Evolutionary conservation across 2,113 vertebrate species (phyloP), one percentile per base, ranked within the genome.

Genomic region (Piprites chloris): DNA sequence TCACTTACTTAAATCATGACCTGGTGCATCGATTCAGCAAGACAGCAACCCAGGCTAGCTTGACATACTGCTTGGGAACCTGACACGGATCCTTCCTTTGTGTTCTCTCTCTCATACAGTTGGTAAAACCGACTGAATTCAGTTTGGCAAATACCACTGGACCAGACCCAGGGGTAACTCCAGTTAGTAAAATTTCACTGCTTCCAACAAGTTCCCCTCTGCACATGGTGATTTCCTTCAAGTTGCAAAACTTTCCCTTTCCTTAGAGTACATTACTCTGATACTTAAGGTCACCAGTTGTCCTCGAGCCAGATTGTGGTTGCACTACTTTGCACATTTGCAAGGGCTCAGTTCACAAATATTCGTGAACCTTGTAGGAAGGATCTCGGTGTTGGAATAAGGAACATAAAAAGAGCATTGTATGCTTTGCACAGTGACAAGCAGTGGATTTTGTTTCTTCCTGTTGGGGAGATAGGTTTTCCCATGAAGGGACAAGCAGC

Each of bases 1-100:
- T 90, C 67, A 44, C 5, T 87, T 69, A 71, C 79, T 90, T 88
- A 86, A 92, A 67, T 94, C 55, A 55, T 63, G 58, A 77, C 63
- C 41, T 3, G 0, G 24, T 75, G 41, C 52, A 63, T 61, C 4
- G 14, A 78, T 94, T 88, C 68, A 84, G 83, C 68, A 35, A 58
- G 72, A 75, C 14, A 53, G 52, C 65, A 84, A 42, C 21, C 20
- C 35, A 65, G 72, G 13, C 39, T 37, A 32, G 50, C 30, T 85
- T 68, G 90, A 56, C 73, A 75, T 84, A 72, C 26, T 65, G 72
- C 37, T 79, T 68, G 47, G 74, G 62, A 76, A 20, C 56, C 13
- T 88, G 69, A 33, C 42, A 39, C 0, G 0, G 11, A 23, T 44
- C 67, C 35, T 49, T 74, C 67, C 76, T 88, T 71, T 62, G 61